A percentile compares a stretch with the other conserved stretches of the same genome.
phyloP scores from a whole-genome alignment of 2,113 vertebrate species.

The Salvelinus alpinus region DNA sequence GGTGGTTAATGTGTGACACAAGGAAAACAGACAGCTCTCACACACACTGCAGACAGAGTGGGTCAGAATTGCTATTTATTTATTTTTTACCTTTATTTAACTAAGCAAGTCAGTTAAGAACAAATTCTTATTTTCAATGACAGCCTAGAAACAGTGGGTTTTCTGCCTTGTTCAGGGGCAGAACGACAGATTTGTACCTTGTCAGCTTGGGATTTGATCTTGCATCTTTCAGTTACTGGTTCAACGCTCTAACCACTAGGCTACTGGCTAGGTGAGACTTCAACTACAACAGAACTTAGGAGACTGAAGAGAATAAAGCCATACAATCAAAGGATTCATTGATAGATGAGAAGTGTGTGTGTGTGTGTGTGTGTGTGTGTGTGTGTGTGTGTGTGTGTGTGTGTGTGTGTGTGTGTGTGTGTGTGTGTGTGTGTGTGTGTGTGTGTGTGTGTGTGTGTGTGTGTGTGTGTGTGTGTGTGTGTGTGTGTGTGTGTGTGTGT shows the following conservation, averaged over 20 bases:
- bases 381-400: constrained; percentile 21
- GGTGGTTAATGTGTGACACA: too few relatives aligned
- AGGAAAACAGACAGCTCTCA: too few relatives aligned
- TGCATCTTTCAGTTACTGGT: too few relatives aligned
- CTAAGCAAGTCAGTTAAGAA: too few relatives aligned
- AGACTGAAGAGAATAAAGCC: constrained; percentile 49
- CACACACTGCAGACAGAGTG: not conserved
- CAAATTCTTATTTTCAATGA: too few relatives aligned
- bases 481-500: constrained; percentile 24
- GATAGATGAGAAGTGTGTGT: constrained; percentile 48
- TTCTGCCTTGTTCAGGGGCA: too few relatives aligned
- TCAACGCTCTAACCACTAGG: too few relatives aligned
- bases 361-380: constrained; percentile 20
- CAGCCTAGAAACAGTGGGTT: too few relatives aligned
- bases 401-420: constrained; percentile 18
- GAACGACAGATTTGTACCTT: too few relatives aligned
- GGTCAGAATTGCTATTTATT: constrained; percentile 26
- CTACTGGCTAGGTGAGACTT: constrained; percentile 3
- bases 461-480: constrained; percentile 19
- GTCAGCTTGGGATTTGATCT: too few relatives aligned
- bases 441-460: constrained; percentile 20
- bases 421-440: constrained; percentile 20
- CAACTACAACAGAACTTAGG: constrained; percentile 13
- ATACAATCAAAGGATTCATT: constrained; percentile 63
- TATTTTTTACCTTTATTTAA: too few relatives aligned